These are phyloP conservation scores for Laticauda laticaudata DNA, from an alignment of 2,113 vertebrate genomes.

Conservation along the genomic window DNA sequence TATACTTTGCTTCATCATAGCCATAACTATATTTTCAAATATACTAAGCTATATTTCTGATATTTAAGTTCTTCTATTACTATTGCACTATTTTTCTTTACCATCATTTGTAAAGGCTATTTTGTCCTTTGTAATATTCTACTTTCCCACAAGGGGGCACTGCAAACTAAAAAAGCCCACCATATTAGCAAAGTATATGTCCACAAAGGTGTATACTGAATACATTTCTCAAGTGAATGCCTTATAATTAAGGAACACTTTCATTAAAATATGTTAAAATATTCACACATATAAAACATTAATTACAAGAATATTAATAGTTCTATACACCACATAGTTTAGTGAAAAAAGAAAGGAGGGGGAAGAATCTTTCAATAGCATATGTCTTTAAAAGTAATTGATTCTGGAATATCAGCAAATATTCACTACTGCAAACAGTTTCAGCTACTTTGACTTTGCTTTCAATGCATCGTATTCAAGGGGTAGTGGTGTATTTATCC, in stretches of 20 bases:
- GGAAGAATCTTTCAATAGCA: neutral
- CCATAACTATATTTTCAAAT: neutral
- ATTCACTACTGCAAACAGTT: neutral
- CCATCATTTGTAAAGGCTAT: neutral
- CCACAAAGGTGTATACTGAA: neutral
- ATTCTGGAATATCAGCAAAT: neutral
- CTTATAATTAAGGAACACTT: neutral
- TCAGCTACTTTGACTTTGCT: neutral
- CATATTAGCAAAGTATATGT: neutral
- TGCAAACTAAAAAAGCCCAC: constrained; percentile 31
- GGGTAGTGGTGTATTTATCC: neutral
- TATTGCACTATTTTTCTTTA: neutral
- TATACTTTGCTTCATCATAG: neutral
- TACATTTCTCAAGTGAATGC: neutral
- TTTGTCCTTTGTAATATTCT: constrained; percentile 16
- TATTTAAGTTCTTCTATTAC: neutral
- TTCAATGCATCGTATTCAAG: neutral
- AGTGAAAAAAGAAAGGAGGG: neutral
- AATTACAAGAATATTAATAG: neutral
- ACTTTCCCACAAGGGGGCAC: constrained; percentile 54
- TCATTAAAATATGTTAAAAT: neutral
- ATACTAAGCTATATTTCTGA: neutral
- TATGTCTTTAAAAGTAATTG: neutral
- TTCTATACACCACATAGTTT: neutral
- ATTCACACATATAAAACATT: neutral